These are phyloP conservation scores for Tuberolachnus salignus DNA, from an alignment of 2,888 invertebrate species.

Conservation along the genomic window DNA sequence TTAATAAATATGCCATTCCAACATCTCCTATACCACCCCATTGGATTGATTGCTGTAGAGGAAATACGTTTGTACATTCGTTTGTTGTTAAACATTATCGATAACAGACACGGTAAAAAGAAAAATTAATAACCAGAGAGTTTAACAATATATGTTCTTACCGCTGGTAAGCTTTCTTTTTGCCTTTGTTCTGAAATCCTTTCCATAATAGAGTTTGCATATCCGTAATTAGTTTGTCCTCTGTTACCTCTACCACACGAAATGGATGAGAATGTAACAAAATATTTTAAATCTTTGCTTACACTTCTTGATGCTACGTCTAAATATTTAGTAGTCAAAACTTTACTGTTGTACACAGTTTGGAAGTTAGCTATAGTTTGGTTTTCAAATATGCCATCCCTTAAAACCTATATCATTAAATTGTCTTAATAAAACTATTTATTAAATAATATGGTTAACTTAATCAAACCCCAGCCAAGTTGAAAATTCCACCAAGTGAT, in stretches of 20 bases:
- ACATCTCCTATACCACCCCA: slow-evolving; percentile 58
- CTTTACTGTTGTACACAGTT: slow-evolving; percentile 50
- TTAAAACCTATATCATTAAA: slow-evolving; percentile 43
- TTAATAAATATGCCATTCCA: slow-evolving; percentile 56
- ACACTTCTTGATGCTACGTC: slow-evolving; percentile 44
- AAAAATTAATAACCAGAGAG: neutral
- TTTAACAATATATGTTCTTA: slow-evolving; percentile 23
- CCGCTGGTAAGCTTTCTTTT: slow-evolving; percentile 51
- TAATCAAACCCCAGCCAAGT: slow-evolving; percentile 57
- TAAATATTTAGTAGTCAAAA: slow-evolving; percentile 55
- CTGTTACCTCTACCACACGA: slow-evolving; percentile 57
- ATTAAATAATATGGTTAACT: neutral
- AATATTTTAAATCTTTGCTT: slow-evolving; percentile 52
- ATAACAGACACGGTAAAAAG: too few species aligned
- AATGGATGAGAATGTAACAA: slow-evolving; percentile 58
- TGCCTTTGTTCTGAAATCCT: slow-evolving; percentile 57
- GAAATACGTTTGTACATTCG: neutral
- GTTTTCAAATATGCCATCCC: slow-evolving; percentile 58
- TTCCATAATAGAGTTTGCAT: slow-evolving; percentile 57
- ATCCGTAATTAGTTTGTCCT: slow-evolving; percentile 57
- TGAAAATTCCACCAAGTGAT: slow-evolving; percentile 56
- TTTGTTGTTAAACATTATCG: too few species aligned
- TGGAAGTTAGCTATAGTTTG: slow-evolving; percentile 56
- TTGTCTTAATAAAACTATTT: neutral
- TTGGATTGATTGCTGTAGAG: slow-evolving; percentile 54